Percentiles rank a stretch among this genome's conserved stretches.
Evolutionary conservation across 2,113 vertebrate genomes (phyloP).

Genomic region (Tragelaphus buxtoni): DNA sequence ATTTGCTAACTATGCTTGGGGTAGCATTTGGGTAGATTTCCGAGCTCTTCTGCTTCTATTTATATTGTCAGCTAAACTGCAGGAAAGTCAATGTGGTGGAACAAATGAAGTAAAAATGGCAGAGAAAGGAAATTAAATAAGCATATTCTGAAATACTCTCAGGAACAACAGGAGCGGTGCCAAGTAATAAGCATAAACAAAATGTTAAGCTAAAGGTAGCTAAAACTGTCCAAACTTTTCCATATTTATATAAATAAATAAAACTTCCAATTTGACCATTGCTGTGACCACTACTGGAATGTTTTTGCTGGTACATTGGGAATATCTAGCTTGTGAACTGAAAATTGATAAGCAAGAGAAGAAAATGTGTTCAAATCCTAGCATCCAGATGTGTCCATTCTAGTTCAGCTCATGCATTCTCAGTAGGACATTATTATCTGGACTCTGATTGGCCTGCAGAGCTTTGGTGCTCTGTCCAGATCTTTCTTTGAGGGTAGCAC

Average conservation of each 20-base stretch:
- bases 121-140: constrained; percentile 22
- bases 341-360: background rate
- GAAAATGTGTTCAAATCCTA: background rate
- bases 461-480: background rate
- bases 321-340: background rate
- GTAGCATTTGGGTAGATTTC: background rate
- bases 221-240: constrained; percentile 10
- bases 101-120: constrained; percentile 53
- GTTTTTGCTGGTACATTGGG: background rate
- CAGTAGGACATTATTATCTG: background rate
- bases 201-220: background rate
- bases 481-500: background rate
- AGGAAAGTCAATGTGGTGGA: constrained; percentile 46
- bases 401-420: background rate
- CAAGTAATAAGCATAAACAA: constrained; percentile 12
- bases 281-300: background rate
- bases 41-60: background rate
- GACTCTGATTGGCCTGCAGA: background rate
- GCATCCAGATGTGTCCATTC: background rate
- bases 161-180: background rate
- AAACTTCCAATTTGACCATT: background rate
- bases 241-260: background rate
- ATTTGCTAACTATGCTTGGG: background rate
- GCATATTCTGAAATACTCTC: constrained; percentile 13
- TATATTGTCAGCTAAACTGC: constrained; percentile 6